phyloP scores from a whole-genome alignment of 2,888 invertebrate species.

The Agrotis puta region DNA sequence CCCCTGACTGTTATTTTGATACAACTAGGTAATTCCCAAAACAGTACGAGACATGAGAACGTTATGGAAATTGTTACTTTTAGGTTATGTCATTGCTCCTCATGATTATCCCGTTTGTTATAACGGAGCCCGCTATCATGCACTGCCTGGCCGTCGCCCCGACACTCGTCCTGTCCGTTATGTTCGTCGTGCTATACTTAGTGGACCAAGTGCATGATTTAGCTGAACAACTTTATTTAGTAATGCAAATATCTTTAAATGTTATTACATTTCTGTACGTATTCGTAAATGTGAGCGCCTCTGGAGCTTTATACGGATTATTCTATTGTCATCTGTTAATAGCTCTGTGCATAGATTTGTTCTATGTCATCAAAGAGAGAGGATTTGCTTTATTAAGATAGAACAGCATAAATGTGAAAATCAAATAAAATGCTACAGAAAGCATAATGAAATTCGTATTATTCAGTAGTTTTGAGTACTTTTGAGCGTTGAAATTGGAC shows the following conservation, averaged over 20 bases:
- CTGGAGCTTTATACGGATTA: constrained; percentile 77
- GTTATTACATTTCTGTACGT: constrained; percentile 70
- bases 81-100: constrained; percentile 87
- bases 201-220: constrained; percentile 87
- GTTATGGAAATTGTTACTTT: constrained; percentile 81
- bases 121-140: constrained; percentile 74
- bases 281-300: constrained; percentile 61
- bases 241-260: constrained; percentile 75
- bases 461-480: constrained; percentile 72
- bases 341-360: constrained; percentile 81
- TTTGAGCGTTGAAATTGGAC: constrained; percentile 35
- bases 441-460: constrained; percentile 73
- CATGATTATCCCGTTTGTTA: constrained; percentile 84
- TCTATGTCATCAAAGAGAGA: constrained; percentile 80
- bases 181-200: constrained; percentile 85
- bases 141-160: constrained; percentile 85
- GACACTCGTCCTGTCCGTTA: constrained; percentile 82
- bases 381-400: constrained; percentile 71
- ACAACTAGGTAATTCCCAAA: constrained; percentile 44
- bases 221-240: constrained; percentile 84
- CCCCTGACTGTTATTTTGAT: background rate
- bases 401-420: constrained; percentile 60
- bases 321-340: constrained; percentile 82
- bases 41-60: constrained; percentile 57
- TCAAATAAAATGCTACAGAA: constrained; percentile 72